A percentile compares a stretch with the other conserved stretches of the same genome.
phyloP scores from a whole-genome alignment of 2,113 vertebrate genomes.

The Brevimyrus niger region DNA sequence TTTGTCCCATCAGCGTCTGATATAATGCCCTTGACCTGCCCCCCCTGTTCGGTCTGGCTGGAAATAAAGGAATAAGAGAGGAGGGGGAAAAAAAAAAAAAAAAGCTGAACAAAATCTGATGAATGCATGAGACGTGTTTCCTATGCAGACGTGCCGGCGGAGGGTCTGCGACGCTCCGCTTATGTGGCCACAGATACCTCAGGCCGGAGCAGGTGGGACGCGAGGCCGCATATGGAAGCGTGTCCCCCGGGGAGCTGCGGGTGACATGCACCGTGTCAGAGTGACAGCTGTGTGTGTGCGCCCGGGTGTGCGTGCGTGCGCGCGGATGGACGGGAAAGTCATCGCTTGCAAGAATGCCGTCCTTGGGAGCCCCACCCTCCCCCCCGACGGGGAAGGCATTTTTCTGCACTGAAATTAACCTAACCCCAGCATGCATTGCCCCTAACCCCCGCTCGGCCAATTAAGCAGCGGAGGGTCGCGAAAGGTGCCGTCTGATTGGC shows the following conservation, averaged over 20 bases:
- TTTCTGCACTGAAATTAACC: not conserved
- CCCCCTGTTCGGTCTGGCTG: not conserved
- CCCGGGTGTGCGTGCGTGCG: slow-evolving; percentile 42
- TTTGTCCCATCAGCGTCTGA: not conserved
- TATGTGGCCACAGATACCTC: not conserved
- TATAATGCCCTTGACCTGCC: not conserved
- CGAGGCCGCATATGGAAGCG: not conserved
- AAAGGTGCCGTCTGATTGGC: not conserved
- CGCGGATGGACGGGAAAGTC: not conserved
- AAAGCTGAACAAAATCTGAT: not conserved
- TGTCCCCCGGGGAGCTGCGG: not conserved
- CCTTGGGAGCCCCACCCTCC: not conserved
- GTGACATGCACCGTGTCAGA: not conserved
- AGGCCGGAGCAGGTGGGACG: not conserved
- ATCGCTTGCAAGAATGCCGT: not conserved
- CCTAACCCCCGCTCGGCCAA: not conserved
- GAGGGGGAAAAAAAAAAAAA: not conserved
- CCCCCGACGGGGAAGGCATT: not conserved
- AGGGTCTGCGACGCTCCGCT: not conserved
- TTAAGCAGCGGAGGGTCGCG: not conserved
- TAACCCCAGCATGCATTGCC: not conserved
- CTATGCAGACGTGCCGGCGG: not conserved
- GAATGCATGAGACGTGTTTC: not conserved
- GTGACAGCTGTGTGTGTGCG: slow-evolving; percentile 17
- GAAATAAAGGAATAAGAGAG: not conserved